Evolutionary conservation across 2,888 invertebrate species (phyloP).

Genomic region (Diarsia brunnea): DNA sequence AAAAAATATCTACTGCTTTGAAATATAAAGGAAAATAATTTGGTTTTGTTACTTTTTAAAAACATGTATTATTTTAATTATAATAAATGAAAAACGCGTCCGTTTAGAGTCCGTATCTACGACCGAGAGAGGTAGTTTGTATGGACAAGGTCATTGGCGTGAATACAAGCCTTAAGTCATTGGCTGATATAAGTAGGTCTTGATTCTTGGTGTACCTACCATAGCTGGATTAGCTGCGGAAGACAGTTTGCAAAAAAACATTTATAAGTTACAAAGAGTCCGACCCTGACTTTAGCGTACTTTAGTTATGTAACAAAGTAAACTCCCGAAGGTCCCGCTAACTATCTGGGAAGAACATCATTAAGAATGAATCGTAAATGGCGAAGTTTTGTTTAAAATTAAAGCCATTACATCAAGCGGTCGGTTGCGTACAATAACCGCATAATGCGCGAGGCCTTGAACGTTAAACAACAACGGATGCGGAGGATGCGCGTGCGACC

Average conservation of each 20-base stretch:
- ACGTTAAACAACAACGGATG: conserved; percentile 77
- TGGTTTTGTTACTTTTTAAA: no score
- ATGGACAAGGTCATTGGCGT: no score
- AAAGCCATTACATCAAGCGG: conserved; percentile 68
- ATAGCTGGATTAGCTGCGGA: background rate
- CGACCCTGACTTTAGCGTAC: background rate
- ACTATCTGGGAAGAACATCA: conserved; percentile 29
- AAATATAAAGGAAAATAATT: no score
- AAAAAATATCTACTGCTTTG: no score
- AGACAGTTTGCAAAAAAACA: background rate
- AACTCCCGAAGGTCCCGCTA: conserved; percentile 28
- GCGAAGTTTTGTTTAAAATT: conserved; percentile 60
- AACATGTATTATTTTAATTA: no score
- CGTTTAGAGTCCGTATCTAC: no score
- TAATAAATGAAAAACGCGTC: no score
- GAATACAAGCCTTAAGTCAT: no score
- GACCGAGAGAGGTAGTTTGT: no score
- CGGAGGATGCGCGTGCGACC: conserved; percentile 77
- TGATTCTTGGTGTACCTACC: no score
- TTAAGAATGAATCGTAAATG: conserved; percentile 54
- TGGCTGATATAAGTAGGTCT: background rate
- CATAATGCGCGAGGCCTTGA: conserved; percentile 77
- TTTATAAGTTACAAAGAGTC: no score
- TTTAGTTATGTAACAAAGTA: background rate
- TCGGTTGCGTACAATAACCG: conserved; percentile 70